Base-by-base conservation (phyloP, 2,797 vertebrate genomes). In the Clarias platycephalus region DNA sequence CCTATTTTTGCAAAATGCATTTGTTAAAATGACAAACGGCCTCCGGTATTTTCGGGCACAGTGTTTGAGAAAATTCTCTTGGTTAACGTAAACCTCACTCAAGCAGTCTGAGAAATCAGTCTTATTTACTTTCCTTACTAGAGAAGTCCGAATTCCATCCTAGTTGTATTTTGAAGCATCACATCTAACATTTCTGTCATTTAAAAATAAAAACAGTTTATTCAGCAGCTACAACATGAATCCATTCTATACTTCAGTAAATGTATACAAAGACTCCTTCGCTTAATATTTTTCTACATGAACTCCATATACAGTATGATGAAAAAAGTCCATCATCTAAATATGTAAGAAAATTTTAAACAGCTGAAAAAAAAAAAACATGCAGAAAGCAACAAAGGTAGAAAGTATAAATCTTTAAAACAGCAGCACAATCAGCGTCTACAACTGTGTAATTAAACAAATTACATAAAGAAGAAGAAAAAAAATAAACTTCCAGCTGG, bases 401-500 rank as follows among this genome's bases (percentile, higher is more conserved):
- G 49, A 75, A 75, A 12, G 24, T 28, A 57, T 5, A 31, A 28
- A 57, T 18, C 13, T 31, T 18, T 49, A 71, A 57, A 55, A 31
- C 26, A 22, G 74, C 53, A 22, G 74, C 49, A 31, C 13, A 75
- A 28, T 26, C 24, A 4, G n/a, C 1, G 0, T 74, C 71, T 28
- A 4, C 44, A 53, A 28, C 49, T 26, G 34, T 60, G 55, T 49
- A 74, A 49, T 44, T 82, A 58, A 72, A 74, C 1, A 22, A 24
- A 28, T 6, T 74, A 74, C 26, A 28, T 74, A 62, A 72, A 63
- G 28, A 18, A 57, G 37, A 5, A 4, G 34, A 3, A 3, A 3
- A 34, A 37, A 49, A 34, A 70, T 85, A 72, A 26, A 76, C 26
- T 57, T 26, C 53, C 84, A 68, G 85, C 68, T 49, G 64, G 62